Evolutionary conservation across 1,140 invertebrate species (phyloP), one percentile per base, ranked within the genome.

Genomic region (Lasaia peninsularis): DNA sequence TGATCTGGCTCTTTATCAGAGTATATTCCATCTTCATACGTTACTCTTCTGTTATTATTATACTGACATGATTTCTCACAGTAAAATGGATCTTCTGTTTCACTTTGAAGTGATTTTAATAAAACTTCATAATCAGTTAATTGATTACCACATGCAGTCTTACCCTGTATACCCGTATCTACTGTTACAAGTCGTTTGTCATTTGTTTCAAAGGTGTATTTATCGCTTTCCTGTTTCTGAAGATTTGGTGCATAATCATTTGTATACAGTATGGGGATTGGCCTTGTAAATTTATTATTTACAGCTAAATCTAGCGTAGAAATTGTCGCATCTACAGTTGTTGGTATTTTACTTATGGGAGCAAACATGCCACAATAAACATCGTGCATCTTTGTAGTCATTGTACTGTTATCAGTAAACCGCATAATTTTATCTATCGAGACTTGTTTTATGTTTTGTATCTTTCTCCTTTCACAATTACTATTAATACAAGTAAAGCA

Each of bases 381-480:
- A 33, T 82, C 71, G 2, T 56, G 68, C 28, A 77, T 20, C 12
- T 57, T 71, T 0, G 62, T 60, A 12, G 82, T 86, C 80, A 81
- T 82, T 0, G 81, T 85, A 20, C 44, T 56, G n/a, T 62, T 72
- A 50, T 83, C 75, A 32, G 40, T 53, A 56, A 78, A 85, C 7
- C 61, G 75, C 52, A 66, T 69, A 21, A 81, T 80, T 55, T 80
- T 81, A 31, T 71, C 61, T 48, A 65, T 73, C n/a, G 74, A 72
- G 0, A 0, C 33, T 53, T n/a, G 18, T 40, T 44, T 44, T 20
- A n/a, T 48, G 53, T 60, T 57, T 53, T 56, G 51, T 49, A 62
- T 37, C 20, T 49, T 12, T 54, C 20, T 16, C 34, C 53, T 12
- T 16, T 54, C 31, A 2, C 21, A 12, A 20, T 32, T n/a, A 0